Percentiles rank a stretch among this genome's conserved stretches.
These are phyloP conservation scores for Galaxias olidus DNA, from an alignment of 2,797 vertebrate species.

Conservation along the genomic window DNA sequence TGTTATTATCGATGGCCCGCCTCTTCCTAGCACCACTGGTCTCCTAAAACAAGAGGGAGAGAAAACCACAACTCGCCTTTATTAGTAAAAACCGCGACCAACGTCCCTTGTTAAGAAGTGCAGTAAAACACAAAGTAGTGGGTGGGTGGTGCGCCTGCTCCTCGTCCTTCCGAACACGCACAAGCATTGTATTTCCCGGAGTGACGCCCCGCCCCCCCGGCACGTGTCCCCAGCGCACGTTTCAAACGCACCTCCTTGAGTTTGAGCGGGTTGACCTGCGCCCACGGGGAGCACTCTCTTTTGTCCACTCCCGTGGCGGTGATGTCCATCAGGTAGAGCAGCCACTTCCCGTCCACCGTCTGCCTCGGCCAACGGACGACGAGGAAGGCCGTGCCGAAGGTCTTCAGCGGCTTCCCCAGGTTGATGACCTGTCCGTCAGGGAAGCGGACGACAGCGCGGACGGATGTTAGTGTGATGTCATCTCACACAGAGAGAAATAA, in stretches of 20 bases:
- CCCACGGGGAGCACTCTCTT: constrained; percentile 72
- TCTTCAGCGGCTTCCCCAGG: constrained; percentile 84
- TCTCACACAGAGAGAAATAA: no score
- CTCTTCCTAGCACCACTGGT: constrained; percentile 68
- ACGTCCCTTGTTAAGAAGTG: no score
- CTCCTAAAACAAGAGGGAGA: constrained; percentile 38
- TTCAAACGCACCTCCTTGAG: constrained; percentile 48
- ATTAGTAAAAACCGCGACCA: no score
- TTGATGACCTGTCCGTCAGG: constrained; percentile 83
- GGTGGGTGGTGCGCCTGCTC: no score
- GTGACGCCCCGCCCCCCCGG: no score
- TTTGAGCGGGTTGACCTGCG: constrained; percentile 71
- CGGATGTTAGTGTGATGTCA: constrained; percentile 1
- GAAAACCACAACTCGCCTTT: neutral
- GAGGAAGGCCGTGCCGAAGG: constrained; percentile 80
- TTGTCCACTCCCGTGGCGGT: constrained; percentile 77
- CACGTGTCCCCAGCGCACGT: neutral
- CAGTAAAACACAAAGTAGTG: no score
- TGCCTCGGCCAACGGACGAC: constrained; percentile 89
- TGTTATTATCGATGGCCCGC: constrained; percentile 72
- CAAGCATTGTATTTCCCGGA: no score
- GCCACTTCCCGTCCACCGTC: constrained; percentile 77
- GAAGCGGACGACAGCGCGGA: no score
- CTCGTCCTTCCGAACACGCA: no score
- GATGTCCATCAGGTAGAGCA: constrained; percentile 90